Evolutionary conservation across 2,797 vertebrate species (phyloP).

Genomic region (Spheniscus humboldti): DNA sequence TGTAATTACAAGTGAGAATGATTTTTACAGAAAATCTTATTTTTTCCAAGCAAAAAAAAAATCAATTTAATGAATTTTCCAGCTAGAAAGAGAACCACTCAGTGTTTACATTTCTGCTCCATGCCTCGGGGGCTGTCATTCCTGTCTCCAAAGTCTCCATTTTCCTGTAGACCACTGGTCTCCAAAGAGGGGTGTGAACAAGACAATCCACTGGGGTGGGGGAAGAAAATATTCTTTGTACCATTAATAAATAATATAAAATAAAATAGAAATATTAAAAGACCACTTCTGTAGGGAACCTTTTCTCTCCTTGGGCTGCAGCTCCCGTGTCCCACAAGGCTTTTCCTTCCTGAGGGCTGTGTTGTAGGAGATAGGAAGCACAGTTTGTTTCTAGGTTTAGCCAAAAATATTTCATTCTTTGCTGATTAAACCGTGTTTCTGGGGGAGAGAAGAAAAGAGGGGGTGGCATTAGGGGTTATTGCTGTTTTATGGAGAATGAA

Average conservation of each 20-base stretch:
- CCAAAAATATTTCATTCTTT: not conserved
- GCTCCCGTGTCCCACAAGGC: not conserved
- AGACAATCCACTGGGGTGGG: not conserved
- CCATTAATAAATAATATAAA: not conserved
- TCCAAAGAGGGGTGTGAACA: not conserved
- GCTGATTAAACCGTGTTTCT: not conserved
- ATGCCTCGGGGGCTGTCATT: rapidly evolving
- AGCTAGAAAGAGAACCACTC: not conserved
- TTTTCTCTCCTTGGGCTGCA: not conserved
- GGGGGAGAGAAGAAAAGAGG: not conserved
- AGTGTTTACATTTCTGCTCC: not conserved
- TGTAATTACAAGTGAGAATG: not conserved
- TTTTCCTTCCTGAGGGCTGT: not conserved
- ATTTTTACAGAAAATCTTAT: not conserved
- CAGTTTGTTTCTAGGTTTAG: not conserved
- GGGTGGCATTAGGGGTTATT: rapidly evolving
- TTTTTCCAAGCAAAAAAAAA: not conserved
- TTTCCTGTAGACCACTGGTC: not conserved
- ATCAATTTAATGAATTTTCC: not conserved
- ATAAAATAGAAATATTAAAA: not conserved
- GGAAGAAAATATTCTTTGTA: not conserved
- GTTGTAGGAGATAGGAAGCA: not conserved
- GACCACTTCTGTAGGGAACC: rapidly evolving
- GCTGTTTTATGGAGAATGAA: not conserved
- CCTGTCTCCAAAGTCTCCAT: not conserved